Percentiles rank a stretch among this genome's conserved stretches.
These are phyloP conservation scores for Drosophila nikananu DNA, from an alignment of 1,140 invertebrate species.

Conservation along the genomic window DNA sequence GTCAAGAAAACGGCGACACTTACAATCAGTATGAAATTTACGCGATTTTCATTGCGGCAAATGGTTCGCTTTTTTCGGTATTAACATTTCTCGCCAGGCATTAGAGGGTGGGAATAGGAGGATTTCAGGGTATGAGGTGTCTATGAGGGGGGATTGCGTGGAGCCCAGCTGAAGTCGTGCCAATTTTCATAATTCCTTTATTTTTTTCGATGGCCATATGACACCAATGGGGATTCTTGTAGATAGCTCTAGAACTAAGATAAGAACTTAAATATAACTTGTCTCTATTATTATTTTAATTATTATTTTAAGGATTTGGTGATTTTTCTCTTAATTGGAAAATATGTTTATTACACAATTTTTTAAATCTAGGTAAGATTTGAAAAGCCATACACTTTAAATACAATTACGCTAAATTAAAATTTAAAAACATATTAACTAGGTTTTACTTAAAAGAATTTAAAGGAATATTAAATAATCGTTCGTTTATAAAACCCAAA, in stretches of 20 bases:
- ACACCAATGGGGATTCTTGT: not conserved
- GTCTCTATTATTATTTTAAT: too few relatives aligned
- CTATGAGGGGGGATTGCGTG: conserved; percentile 6
- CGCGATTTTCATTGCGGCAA: conserved; percentile 82
- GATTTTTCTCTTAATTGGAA: too few relatives aligned
- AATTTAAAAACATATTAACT: not conserved
- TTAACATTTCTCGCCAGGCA: conserved; percentile 74
- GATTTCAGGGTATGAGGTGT: conserved; percentile 11
- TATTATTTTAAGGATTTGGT: too few relatives aligned
- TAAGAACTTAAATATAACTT: too few relatives aligned
- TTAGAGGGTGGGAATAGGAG: not conserved
- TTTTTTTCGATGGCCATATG: conserved; percentile 17
- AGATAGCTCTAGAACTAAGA: too few relatives aligned
- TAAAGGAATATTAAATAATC: too few relatives aligned
- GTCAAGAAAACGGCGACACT: conserved; percentile 79
- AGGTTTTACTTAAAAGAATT: too few relatives aligned
- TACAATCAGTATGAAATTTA: conserved; percentile 83
- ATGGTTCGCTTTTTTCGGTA: conserved; percentile 81
- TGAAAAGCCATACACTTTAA: too few relatives aligned
- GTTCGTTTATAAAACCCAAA: not conserved
- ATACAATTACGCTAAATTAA: not conserved
- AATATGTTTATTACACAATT: too few relatives aligned
- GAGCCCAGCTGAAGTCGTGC: conserved; percentile 60
- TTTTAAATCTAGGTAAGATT: too few relatives aligned
- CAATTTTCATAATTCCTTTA: conserved; percentile 65